A percentile compares a stretch with the other conserved stretches of the same genome.
phyloP scores from a whole-genome alignment of 2,113 vertebrate species.

The Regulus satrapa region DNA sequence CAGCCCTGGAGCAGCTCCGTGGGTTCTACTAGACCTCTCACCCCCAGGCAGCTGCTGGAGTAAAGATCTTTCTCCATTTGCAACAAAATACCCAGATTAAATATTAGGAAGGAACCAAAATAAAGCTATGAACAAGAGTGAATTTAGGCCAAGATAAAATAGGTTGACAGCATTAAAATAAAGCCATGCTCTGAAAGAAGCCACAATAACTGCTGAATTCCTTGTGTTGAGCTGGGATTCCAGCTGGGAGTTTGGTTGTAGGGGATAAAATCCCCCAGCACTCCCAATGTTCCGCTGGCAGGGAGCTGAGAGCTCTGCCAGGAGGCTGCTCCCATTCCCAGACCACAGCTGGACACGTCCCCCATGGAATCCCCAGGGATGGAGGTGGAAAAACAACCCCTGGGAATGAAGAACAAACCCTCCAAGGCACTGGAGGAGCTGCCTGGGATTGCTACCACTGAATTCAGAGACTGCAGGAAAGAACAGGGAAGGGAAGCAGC shows the following conservation, averaged over 20 bases:
- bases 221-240: neutral
- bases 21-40: neutral
- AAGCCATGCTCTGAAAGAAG: neutral
- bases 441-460: neutral
- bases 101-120: neutral
- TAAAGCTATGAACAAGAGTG: neutral
- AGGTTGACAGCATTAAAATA: neutral
- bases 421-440: neutral
- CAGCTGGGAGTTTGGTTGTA: neutral
- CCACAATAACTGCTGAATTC: neutral
- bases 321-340: neutral
- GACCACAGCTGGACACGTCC: fast-evolving
- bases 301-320: neutral
- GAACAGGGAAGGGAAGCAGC: neutral
- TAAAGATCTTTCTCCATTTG: neutral
- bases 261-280: neutral
- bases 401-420: neutral
- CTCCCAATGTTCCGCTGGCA: neutral
- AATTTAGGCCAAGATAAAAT: neutral
- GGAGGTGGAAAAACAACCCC: neutral
- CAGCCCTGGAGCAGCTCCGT: fast-evolving
- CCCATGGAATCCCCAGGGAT: neutral
- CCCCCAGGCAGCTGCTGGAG: neutral
- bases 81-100: neutral
- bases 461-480: neutral